A percentile compares a stretch with the other conserved stretches of the same genome.
phyloP scores from a whole-genome alignment of 2,113 vertebrate genomes.

The Nothocercus nigrocapillus region DNA sequence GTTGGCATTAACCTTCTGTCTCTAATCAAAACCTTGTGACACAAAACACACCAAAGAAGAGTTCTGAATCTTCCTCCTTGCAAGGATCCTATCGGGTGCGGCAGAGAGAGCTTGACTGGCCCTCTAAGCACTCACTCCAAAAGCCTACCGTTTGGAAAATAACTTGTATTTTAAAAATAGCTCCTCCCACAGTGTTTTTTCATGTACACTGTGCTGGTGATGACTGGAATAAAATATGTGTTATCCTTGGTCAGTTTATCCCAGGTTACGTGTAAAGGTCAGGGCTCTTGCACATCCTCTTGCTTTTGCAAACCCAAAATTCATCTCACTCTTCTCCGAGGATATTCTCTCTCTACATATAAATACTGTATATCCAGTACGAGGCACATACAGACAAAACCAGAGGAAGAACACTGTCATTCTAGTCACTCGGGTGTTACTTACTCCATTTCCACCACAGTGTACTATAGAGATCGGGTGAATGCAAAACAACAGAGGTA shows the following conservation, averaged over 20 bases:
- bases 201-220: not conserved
- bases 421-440: constrained; percentile 63
- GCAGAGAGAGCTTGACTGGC: not conserved
- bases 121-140: not conserved
- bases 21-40: constrained; percentile 49
- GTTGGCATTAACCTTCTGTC: constrained; percentile 53
- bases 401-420: constrained; percentile 73
- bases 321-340: constrained; percentile 43
- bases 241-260: not conserved
- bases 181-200: not conserved
- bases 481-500: constrained; percentile 80
- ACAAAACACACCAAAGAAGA: constrained; percentile 12
- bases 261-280: not conserved
- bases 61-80: not conserved
- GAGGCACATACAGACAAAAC: constrained; percentile 78
- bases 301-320: not conserved
- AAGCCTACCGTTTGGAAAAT: not conserved
- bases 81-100: not conserved
- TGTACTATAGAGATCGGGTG: constrained; percentile 55
- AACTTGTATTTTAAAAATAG: not conserved
- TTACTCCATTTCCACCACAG: constrained; percentile 60
- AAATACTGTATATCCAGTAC: constrained; percentile 83
- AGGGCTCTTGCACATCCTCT: not conserved
- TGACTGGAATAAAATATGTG: constrained; percentile 17
- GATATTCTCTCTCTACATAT: constrained; percentile 82